Evolutionary conservation across 2,888 invertebrate species (phyloP), one percentile per base, ranked within the genome.

Genomic region (Drepanosiphum platanoidis): DNA sequence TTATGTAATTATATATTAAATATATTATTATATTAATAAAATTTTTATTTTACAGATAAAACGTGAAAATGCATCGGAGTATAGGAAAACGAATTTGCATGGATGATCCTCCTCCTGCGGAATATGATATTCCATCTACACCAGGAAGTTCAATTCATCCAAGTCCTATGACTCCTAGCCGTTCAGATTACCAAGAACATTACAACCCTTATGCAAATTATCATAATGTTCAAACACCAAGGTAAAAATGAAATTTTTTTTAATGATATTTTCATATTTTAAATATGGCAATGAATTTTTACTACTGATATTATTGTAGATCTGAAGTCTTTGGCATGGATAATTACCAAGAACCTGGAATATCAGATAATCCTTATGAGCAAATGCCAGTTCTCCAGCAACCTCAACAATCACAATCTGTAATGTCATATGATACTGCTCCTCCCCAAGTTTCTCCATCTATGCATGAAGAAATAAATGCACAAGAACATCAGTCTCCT

Each of bases 81-180:
- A 88, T 88, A 61, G 96, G 96, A 88, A 97, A 96, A 91, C 92
- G 96, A 88, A 96, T 96, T 89, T 94, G 96, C 87, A 96, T 97
- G 95, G 96, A 96, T 90, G 96, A 96, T 90, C 95, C 95, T 86
- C 91, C 91, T 34, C 95, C 96, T 79, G 95, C 95, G 86, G 96
- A 96, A 89, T 96, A 95, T 89, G 95, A 95, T 61, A 94, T 84
- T 68, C 84, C 84, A 68, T 74, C 66, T 32, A 84, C 84, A 9
- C 84, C 84, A 11, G 75, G 84, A 27, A 88, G 88, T 8, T 87
- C 88, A 36, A 88, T 88, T 78, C 88, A 88, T 5, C 91, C 91
- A 91, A 91, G 91, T n/a, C 91, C 91, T 1, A 90, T 90, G 89
- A 89, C 90, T 61, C 89, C 92, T 3, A 92, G 92, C 18, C 92